Percentiles rank a stretch among this genome's conserved stretches.
Conservation (phyloP, 1,140 invertebrate species). For the Bombus huntii region DNA sequence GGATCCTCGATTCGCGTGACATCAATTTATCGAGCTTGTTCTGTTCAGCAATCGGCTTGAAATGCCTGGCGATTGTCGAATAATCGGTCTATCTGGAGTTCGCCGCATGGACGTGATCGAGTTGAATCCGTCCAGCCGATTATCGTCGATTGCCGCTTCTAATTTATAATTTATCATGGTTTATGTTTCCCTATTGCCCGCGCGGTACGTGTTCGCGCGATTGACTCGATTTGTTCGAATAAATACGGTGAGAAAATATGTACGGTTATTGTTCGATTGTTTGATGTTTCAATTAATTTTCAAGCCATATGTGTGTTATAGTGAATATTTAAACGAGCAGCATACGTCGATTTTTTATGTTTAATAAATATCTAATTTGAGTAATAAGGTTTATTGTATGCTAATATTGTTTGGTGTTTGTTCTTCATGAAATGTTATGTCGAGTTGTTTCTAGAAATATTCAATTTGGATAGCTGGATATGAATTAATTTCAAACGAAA, state of each 20-base stretch:
- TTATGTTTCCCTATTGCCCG: background rate
- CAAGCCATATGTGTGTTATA: too few species aligned
- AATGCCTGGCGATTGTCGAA: slow-evolving; percentile 49
- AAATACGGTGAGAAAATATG: background rate
- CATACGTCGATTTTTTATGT: too few species aligned
- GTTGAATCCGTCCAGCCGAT: slow-evolving; percentile 16
- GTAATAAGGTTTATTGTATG: too few species aligned
- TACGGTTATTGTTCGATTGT: background rate
- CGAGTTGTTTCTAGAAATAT: too few species aligned
- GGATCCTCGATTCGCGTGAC: slow-evolving; percentile 30
- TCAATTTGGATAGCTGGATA: too few species aligned
- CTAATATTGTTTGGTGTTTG: too few species aligned
- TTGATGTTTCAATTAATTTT: background rate
- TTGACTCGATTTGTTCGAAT: background rate
- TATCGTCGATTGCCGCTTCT: slow-evolving; percentile 40
- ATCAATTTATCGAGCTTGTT: slow-evolving; percentile 41
- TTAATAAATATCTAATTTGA: too few species aligned
- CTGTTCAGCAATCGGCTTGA: slow-evolving; percentile 45
- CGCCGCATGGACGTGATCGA: slow-evolving; percentile 35
- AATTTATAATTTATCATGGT: slow-evolving; percentile 46
- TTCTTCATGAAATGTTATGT: too few species aligned
- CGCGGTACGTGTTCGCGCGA: background rate
- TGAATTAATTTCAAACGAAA: too few species aligned
- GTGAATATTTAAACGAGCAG: too few species aligned
- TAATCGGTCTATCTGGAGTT: slow-evolving; percentile 35